Conservation (phyloP, 1,140 invertebrate genomes). For the Musca vetustissima region DNA sequence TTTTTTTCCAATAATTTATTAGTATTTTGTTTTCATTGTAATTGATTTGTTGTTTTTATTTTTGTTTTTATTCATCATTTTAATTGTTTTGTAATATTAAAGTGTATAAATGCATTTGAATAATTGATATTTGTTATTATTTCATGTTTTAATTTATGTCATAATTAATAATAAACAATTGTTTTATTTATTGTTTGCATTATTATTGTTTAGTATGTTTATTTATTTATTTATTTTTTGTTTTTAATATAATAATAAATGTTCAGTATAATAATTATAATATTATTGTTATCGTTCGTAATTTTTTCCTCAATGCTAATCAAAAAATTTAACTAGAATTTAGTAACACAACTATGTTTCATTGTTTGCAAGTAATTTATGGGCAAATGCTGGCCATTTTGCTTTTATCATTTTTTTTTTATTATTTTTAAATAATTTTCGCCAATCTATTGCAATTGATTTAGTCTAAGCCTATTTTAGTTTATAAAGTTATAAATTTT, state of each 20-base stretch:
- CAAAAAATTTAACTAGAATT: conserved; percentile 48
- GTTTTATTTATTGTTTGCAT: conserved; percentile 10
- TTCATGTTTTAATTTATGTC: conserved; percentile 30
- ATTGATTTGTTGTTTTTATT: conserved; percentile 21
- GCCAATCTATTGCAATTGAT: too few species aligned
- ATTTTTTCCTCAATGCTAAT: conserved; percentile 46
- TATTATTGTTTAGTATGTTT: too few species aligned
- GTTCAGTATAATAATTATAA: conserved; percentile 51
- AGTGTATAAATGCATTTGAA: conserved; percentile 45
- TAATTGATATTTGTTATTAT: conserved; percentile 44
- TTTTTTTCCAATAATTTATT: too few species aligned
- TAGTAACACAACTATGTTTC: conserved; percentile 35
- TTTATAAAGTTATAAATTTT: too few species aligned
- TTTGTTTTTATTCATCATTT: neutral
- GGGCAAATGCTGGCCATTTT: conserved; percentile 2
- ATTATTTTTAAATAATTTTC: too few species aligned
- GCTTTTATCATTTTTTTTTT: too few species aligned
- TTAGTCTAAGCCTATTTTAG: too few species aligned
- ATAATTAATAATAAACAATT: conserved; percentile 13
- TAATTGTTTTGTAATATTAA: conserved; percentile 28
- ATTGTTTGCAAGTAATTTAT: conserved; percentile 24
- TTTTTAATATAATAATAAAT: conserved; percentile 48
- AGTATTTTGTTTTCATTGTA: conserved; percentile 18
- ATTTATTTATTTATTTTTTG: neutral
- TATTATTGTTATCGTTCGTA: conserved; percentile 14